Base-by-base conservation (phyloP, 2,888 invertebrate species). In the Spisula solida region DNA sequence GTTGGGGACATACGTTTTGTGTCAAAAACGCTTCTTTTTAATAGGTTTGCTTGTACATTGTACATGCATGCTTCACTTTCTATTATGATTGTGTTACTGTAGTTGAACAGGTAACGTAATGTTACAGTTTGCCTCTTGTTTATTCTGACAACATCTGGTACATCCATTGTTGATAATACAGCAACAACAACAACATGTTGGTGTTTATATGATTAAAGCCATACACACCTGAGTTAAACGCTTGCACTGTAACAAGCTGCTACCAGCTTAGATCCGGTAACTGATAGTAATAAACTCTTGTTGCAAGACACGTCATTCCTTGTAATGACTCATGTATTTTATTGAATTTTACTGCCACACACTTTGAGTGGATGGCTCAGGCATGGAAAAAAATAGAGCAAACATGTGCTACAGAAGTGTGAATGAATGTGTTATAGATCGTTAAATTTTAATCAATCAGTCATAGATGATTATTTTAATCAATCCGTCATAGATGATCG, bases 251-350 rank as follows among this genome's bases (percentile, higher is more conserved):
- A 70, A 25, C 75, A 31, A 31, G 75, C 75, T 75, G 75, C 31
- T 75, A 75, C 75, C 31, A 18, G n/a, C n/a, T 18, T 18, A 12
- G 41, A 41, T 41, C 41, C 2, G 41, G 4, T 41, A 8, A 41
- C 8, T 5, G 4, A 31, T 75, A 18, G 31, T 75, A 16, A 16
- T 16, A 10, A 31, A 34, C 34, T 75, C 60, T 31, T 16, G 34
- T 31, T 34, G 75, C 75, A 75, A 75, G 75, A 75, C 75, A 75
- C 75, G 75, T 75, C 75, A 75, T 75, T 75, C 31, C 75, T 18
- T 4, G 34, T 75, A 31, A 75, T 75, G 75, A 75, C 75, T 75
- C 75, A 75, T 75, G 75, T 75, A 75, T 34, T 75, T 75, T 75
- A 75, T 75, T 75, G 75, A 75, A 75, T 75, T 75, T 75, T 14